Evolutionary conservation across 2,797 vertebrate genomes (phyloP), one percentile per base, ranked within the genome.

Genomic region (Alfaro cultratus): DNA sequence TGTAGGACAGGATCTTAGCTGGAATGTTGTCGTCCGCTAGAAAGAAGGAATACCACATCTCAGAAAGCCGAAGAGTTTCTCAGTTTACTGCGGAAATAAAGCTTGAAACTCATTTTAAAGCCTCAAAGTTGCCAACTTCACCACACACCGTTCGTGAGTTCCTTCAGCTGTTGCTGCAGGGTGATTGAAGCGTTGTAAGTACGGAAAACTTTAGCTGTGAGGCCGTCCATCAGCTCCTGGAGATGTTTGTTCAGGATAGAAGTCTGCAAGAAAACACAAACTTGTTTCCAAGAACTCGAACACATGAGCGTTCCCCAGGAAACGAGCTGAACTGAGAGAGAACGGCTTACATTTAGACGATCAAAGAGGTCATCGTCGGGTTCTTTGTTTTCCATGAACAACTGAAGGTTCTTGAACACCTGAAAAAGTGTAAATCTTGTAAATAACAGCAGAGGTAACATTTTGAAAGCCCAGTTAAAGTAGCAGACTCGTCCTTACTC

Each of bases 321-420:
- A 36, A 67, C 6, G 31, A 21, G 62, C 10, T 78, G 18, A 74
- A 80, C 18, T 34, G 23, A 45, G 36, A 10, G 1, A n/a, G 15
- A 43, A 46, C 26, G 21, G 79, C 97, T 97, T 95, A 99, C 98
- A 93, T 99, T 99, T 80, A 99, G 97, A 73, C 98, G 96, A 89
- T 99, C 98, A 80, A 99, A 99, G 85, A 99, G 96, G 93, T 99
- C 98, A 86, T 99, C 98, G 80, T 99, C 98, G n/a, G 97, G 96
- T 88, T 98, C 97, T 91, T 99, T 99, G 94, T 98, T 99, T 91
- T 99, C 98, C 98, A 99, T 98, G 88, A 99, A 99, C 84, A 99
- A 94, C 94, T 99, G 98, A 83, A 99, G 96, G 85, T 99, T 99
- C 95, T 99, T 99, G 87, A 99, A 99, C 79, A 99, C 98, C 98